Conservation (phyloP, 92 coral and sea anemone species). For the Actinostola sp. region DNA sequence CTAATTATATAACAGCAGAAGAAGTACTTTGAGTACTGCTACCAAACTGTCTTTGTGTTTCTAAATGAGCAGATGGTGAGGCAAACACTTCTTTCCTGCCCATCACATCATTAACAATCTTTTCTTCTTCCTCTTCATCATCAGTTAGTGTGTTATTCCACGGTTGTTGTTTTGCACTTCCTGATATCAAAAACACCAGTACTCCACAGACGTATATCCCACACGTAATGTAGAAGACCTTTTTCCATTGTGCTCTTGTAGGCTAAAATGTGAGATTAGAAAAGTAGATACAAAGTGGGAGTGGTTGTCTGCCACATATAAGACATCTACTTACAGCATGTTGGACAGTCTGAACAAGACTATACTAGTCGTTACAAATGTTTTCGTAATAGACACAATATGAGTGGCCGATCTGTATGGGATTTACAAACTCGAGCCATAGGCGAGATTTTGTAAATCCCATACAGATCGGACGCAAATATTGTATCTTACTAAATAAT, state of each 20-base stretch:
- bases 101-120: not conserved
- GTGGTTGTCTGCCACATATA: too few relatives aligned
- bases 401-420: too few relatives aligned
- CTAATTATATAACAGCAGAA: slow-evolving; percentile 20
- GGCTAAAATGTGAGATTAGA: slow-evolving; percentile 41
- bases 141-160: slow-evolving; percentile 45
- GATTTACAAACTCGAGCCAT: too few relatives aligned
- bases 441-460: too few relatives aligned
- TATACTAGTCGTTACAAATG: too few relatives aligned
- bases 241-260: slow-evolving; percentile 74
- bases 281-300: too few relatives aligned
- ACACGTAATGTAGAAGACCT: slow-evolving; percentile 72
- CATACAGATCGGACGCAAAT: too few relatives aligned
- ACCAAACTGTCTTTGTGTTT: not conserved
- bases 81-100: slow-evolving; percentile 15
- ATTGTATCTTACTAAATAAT: too few relatives aligned
- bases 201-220: slow-evolving; percentile 57
- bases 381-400: too few relatives aligned
- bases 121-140: slow-evolving; percentile 16
- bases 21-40: not conserved
- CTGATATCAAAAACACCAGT: slow-evolving; percentile 51
- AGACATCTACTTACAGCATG: too few relatives aligned
- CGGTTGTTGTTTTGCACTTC: slow-evolving; percentile 66
- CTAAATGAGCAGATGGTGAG: not conserved
- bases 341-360: too few relatives aligned